These are phyloP conservation scores for Leuctra nigra DNA, from an alignment of 2,888 invertebrate species.

Conservation along the genomic window DNA sequence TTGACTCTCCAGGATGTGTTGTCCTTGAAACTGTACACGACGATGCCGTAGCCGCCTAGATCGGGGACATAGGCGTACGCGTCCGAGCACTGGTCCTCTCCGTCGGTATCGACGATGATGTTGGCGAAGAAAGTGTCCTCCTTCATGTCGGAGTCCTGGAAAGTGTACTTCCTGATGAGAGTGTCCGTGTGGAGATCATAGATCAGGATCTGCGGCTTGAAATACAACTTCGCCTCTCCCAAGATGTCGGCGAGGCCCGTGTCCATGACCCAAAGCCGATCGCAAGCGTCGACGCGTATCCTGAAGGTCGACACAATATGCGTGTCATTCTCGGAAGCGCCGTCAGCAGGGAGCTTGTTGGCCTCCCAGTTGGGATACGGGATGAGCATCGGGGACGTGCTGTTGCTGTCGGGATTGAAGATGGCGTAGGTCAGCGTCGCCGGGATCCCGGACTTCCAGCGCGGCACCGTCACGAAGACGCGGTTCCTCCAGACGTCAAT, in stretches of 20 bases:
- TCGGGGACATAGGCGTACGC: slow-evolving; percentile 75
- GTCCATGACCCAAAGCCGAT: slow-evolving; percentile 72
- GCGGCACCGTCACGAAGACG: slow-evolving; percentile 53
- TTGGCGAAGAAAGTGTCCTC: slow-evolving; percentile 76
- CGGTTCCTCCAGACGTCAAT: slow-evolving; percentile 65
- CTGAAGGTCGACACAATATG: slow-evolving; percentile 54
- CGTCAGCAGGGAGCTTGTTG: slow-evolving; percentile 64
- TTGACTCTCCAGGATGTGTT: slow-evolving; percentile 72
- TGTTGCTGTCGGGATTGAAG: slow-evolving; percentile 34
- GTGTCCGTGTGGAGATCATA: slow-evolving; percentile 71
- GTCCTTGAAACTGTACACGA: slow-evolving; percentile 67
- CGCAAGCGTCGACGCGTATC: slow-evolving; percentile 64
- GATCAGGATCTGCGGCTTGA: slow-evolving; percentile 46
- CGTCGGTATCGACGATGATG: slow-evolving; percentile 64
- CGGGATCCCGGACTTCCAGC: slow-evolving; percentile 62
- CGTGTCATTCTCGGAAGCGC: slow-evolving; percentile 30
- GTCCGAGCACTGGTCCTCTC: slow-evolving; percentile 61
- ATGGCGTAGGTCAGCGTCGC: slow-evolving; percentile 62
- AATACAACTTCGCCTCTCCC: slow-evolving; percentile 39
- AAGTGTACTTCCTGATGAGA: slow-evolving; percentile 51
- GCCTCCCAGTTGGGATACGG: slow-evolving; percentile 75
- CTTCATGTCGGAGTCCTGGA: slow-evolving; percentile 61
- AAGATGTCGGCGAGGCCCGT: slow-evolving; percentile 70
- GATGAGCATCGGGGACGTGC: slow-evolving; percentile 39
- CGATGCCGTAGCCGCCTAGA: slow-evolving; percentile 58